phyloP scores from a whole-genome alignment of 2,113 vertebrate genomes.

The Garra rufa region DNA sequence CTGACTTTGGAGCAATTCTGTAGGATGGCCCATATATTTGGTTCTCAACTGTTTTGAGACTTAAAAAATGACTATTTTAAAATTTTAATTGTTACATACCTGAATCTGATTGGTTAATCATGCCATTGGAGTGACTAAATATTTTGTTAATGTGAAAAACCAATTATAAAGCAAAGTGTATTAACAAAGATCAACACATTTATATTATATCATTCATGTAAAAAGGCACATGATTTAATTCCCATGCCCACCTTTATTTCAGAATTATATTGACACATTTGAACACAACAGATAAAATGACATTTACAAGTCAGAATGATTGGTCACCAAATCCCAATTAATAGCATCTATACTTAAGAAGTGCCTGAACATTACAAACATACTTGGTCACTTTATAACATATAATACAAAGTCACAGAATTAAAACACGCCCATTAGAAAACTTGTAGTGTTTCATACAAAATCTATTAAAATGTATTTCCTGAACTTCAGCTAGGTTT shows the following conservation, averaged over 20 bases:
- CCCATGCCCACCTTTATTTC: constrained; percentile 63
- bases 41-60: too few species aligned
- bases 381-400: constrained; percentile 39
- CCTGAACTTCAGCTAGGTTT: constrained; percentile 9
- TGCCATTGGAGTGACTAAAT: not conserved
- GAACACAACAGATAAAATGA: constrained; percentile 6
- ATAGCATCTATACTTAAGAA: constrained; percentile 12
- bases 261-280: constrained; percentile 25
- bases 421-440: constrained; percentile 73
- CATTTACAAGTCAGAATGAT: constrained; percentile 20
- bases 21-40: too few species aligned
- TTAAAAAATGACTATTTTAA: too few species aligned
- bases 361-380: constrained; percentile 6
- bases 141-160: not conserved
- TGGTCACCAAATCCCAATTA: constrained; percentile 25
- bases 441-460: constrained; percentile 7
- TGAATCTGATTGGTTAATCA: not conserved
- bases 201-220: not conserved
- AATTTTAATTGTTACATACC: too few species aligned
- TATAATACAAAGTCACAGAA: constrained; percentile 81
- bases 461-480: constrained; percentile 17
- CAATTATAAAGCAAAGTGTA: not conserved
- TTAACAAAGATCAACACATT: not conserved
- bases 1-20: too few species aligned
- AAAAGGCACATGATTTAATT: constrained; percentile 12